A percentile compares a stretch with the other conserved stretches of the same genome.
Conservation (phyloP, 1,140 invertebrate genomes). For the Thaumetopoea pityocampa region DNA sequence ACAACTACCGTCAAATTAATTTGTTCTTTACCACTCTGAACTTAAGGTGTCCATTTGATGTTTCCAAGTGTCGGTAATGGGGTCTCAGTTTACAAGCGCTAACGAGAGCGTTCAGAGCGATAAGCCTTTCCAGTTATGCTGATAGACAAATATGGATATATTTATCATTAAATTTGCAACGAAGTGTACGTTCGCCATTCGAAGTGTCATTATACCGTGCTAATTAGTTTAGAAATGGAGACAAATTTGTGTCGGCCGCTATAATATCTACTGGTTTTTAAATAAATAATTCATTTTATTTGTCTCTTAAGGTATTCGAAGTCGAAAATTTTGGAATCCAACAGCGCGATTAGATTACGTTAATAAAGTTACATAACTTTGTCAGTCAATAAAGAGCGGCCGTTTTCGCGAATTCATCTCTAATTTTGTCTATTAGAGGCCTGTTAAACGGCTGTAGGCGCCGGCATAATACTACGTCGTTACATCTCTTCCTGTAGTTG, state of each 20-base stretch:
- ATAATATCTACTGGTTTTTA: conserved; percentile 5
- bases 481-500: too few species aligned
- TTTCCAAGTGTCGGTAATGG: conserved; percentile 37
- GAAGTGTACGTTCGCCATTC: conserved; percentile 32
- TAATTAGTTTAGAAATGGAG: conserved; percentile 44
- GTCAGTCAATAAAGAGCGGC: conserved; percentile 4
- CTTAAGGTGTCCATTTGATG: conserved; percentile 37
- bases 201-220: conserved; percentile 52
- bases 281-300: conserved; percentile 21
- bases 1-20: conserved; percentile 25
- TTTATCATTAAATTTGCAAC: conserved; percentile 67
- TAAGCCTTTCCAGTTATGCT: conserved; percentile 63
- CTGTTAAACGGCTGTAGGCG: too few species aligned
- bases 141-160: conserved; percentile 74
- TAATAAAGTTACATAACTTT: neutral
- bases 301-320: conserved; percentile 8
- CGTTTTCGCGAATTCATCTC: too few species aligned
- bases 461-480: too few species aligned
- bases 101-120: conserved; percentile 55
- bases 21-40: conserved; percentile 26
- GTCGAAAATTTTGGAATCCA: conserved; percentile 5
- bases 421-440: too few species aligned
- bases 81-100: conserved; percentile 62
- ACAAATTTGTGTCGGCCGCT: conserved; percentile 36
- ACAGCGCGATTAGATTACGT: neutral